Base-by-base conservation (phyloP, 23 tunicate genomes). In the Trididemnum nubilum region DNA sequence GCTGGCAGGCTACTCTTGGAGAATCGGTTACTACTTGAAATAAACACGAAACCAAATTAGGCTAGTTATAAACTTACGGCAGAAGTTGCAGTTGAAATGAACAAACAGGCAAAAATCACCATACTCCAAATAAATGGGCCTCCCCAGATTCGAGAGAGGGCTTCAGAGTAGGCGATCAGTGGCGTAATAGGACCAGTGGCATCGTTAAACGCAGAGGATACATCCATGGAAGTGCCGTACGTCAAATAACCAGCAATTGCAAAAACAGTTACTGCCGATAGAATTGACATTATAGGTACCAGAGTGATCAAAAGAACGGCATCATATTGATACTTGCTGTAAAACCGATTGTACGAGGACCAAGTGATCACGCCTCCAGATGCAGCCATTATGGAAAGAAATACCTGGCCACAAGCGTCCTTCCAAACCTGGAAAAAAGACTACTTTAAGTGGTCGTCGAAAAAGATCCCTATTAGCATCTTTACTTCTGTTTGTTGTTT, bases 351-450 rank as follows among this genome's bases (percentile, higher is more conserved):
- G 80, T 93, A 88, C 2, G 98, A 93, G 1, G 93, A 79, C 98
- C 98, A 93, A 0, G 89, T 88, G 33, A 78, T 35, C 79, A 93
- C 36, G 33, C 98, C 98, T n/a, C 98, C 98, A 83, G 86, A 87
- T 0, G 89, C 63, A 2, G 80, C 72, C 86, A 93, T 51, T 19
- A 88, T 31, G 0, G 98, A 70, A 18, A 93, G 40, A 67, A 93
- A 87, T 15, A 93, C 98, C 79, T 93, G 98, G 36, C 93, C 71
- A 37, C 90, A 40, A 1, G 98, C 98, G 63, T 93, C 98, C 51
- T 93, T 93, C 98, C 98, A 93, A 31, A 93, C 75, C 98, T 93
- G 61, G 24, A 64, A 71, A 61, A 19, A 5, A 73, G 5, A 49
- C 57, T 12, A 9, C 12, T 49, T 49, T 49, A 49, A 49, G 57